Evolutionary conservation across 2,888 invertebrate species (phyloP), one percentile per base, ranked within the genome.

Genomic region (Drosophila borealis): DNA sequence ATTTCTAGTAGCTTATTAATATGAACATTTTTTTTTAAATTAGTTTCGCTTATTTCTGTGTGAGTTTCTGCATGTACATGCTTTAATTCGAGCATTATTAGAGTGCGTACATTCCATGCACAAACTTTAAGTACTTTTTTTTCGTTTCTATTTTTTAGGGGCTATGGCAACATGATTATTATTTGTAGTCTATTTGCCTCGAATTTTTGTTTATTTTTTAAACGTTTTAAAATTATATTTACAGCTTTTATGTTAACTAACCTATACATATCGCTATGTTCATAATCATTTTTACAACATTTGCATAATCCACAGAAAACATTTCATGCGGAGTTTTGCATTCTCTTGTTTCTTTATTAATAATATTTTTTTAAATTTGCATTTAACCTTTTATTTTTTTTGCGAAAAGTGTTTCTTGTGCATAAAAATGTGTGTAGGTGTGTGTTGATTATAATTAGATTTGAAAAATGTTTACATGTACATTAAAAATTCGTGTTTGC

Each of bases 191-290:
- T 65, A 59, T 71, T 69, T 62, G 61, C 41, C 60, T 77, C 62
- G 74, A 69, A 8, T 29, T 29, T 29, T 29, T 76, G 76, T 68
- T 80, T 67, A 51, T 62, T 48, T 72, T 78, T 68, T 29, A 2
- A 29, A 8, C 2, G 29, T 29, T 80, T 85, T 84, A 88, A 83
- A 83, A 88, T 86, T 84, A 68, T 83, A 83, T 83, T 87, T 83
- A 83, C 83, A 83, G 72, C 67, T 51, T 59, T 70, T 67, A 81
- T 70, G 68, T 72, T 76, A 72, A 70, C 75, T 76, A 74, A 70
- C 73, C 80, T 81, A 84, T 46, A 70, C 63, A 67, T 70, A 70
- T 63, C 49, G 49, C 64, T 63, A 65, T 44, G 56, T 71, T 61
- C 67, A 68, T 81, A 74, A 57, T 82, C 29, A 63, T 81, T 73